Base-by-base conservation (phyloP, 2,113 vertebrate species). In the Labeo rohita region DNA sequence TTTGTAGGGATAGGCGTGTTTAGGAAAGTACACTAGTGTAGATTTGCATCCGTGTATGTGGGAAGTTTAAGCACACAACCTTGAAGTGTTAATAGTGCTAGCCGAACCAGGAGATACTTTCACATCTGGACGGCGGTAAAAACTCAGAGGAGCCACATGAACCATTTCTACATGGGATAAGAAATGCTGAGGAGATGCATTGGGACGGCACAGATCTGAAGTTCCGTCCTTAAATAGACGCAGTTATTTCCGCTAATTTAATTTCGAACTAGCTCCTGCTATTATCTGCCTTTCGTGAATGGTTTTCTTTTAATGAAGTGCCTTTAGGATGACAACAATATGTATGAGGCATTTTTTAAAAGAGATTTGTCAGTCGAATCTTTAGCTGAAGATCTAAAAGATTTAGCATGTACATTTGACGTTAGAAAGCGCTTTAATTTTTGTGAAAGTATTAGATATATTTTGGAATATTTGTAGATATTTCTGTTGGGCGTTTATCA, bases 321-420 rank as follows among this genome's bases (percentile, higher is more conserved):
- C 97, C 97, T 98, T 98, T 95, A 94, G 95, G 93, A 92, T 95
- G 34, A 94, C 92, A 93, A 92, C 91, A 92, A 84, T 85, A 86
- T 89, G 66, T 93, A 93, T 87, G 73, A 90, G 88, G 85, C 90
- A 85, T 92, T 93, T 91, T 90, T 91, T 81, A 92, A 90, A 21
- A 86, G 39, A 92, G 49, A 56, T 54, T 50, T 70, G 13, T 84
- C 10, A 65, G 43, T 54, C 72, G 78, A 85, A 39, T 45, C 50
- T 77, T 65, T 10, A 3, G 12, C 73, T 50, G 9, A 52, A 34
- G 28, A 54, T 77, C 75, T 36, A 52, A 68, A 70, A 70, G 12
- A 28, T 45, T 65, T 47, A 45, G 80, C 63, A 68, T 68, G 45
- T 68, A 28, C 9, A 50, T 68, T 52, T 36, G 45, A 11, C 12